Conservation (phyloP, 2,113 vertebrate species). For the Narcine bancroftii region DNA sequence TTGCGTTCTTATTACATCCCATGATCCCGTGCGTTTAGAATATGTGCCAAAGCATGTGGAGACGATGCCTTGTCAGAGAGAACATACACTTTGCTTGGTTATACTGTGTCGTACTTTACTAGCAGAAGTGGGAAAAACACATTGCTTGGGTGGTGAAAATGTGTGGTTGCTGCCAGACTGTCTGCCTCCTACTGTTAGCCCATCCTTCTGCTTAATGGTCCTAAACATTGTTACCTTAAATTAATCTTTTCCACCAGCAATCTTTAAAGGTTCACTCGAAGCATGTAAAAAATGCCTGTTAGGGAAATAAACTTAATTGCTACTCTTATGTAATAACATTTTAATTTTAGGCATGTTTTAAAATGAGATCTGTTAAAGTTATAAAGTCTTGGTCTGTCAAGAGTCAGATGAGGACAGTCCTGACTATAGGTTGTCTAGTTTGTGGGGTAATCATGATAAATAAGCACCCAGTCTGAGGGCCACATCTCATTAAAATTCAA, state of each 20-base stretch:
- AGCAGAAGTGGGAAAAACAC: conserved; percentile 20
- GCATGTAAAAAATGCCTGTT: not conserved
- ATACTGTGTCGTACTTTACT: not conserved
- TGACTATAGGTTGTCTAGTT: not conserved
- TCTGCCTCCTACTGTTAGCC: conserved; percentile 10
- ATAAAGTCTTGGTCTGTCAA: not conserved
- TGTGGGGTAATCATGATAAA: not conserved
- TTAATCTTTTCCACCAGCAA: conserved; percentile 10
- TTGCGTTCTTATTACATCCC: conserved; percentile 25
- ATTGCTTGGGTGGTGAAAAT: conserved; percentile 24
- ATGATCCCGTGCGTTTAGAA: not conserved
- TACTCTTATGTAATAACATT: not conserved
- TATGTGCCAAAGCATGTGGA: conserved; percentile 2
- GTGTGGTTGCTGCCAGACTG: not conserved
- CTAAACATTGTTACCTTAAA: conserved; percentile 13
- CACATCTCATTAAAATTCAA: not conserved
- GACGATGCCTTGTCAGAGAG: not conserved
- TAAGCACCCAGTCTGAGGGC: not conserved
- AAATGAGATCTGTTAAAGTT: not conserved
- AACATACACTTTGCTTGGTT: not conserved
- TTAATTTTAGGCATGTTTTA: not conserved
- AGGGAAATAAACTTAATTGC: not conserved
- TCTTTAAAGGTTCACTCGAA: not conserved
- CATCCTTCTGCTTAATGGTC: conserved; percentile 1
- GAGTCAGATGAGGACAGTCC: not conserved